phyloP scores from a whole-genome alignment of 2,888 invertebrate genomes.

The Monopis laevigella region DNA sequence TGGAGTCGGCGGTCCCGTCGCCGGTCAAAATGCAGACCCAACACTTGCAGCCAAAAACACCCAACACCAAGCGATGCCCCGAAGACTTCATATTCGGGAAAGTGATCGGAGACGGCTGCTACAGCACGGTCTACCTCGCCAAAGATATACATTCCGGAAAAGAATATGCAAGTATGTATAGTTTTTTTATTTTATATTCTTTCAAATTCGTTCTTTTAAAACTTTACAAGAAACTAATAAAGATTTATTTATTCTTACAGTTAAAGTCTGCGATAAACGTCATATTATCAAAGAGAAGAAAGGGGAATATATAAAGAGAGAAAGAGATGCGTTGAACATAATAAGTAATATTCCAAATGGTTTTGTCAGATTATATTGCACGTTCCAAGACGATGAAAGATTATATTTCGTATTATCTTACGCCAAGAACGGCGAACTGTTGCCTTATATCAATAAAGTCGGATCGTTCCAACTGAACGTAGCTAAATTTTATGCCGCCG shows the following conservation, averaged over 20 bases:
- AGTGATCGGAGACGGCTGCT: constrained; percentile 96
- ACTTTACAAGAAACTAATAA: neutral
- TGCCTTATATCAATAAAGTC: constrained; percentile 90
- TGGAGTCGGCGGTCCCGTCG: constrained; percentile 58
- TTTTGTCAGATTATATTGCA: constrained; percentile 93
- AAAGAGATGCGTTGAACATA: constrained; percentile 92
- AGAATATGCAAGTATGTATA: constrained; percentile 92
- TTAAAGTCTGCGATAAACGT: constrained; percentile 97
- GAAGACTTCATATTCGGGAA: constrained; percentile 96
- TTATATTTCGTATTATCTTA: constrained; percentile 96
- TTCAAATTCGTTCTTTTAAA: neutral
- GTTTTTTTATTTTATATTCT: neutral
- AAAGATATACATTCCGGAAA: constrained; percentile 89
- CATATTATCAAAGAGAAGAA: constrained; percentile 95
- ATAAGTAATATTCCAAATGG: constrained; percentile 83
- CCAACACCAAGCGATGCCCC: constrained; percentile 74
- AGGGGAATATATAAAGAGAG: constrained; percentile 90
- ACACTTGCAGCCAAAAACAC: constrained; percentile 37
- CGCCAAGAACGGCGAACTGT: constrained; percentile 94
- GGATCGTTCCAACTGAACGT: constrained; percentile 90
- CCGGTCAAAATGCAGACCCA: constrained; percentile 61
- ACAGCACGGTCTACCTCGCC: constrained; percentile 93
- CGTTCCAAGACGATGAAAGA: constrained; percentile 93
- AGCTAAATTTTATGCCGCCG: constrained; percentile 94
- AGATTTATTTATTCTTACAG: constrained; percentile 61